A percentile compares a stretch with the other conserved stretches of the same genome.
These are phyloP conservation scores for Anguilla anguilla DNA, from an alignment of 2,797 vertebrate species.

Conservation along the genomic window DNA sequence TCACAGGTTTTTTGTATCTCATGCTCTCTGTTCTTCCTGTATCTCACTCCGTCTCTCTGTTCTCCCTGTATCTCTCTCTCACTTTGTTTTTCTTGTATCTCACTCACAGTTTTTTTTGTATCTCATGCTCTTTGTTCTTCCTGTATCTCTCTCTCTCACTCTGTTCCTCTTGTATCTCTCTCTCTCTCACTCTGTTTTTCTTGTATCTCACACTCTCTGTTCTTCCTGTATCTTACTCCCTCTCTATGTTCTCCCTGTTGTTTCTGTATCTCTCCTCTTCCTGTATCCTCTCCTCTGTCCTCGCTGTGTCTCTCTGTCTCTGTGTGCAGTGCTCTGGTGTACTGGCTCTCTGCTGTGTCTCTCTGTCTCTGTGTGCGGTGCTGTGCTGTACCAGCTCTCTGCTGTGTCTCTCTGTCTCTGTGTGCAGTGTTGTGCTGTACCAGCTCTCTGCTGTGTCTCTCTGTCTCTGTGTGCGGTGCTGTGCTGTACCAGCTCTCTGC, in stretches of 20 bases:
- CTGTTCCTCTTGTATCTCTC: not conserved
- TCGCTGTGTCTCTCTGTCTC: not conserved
- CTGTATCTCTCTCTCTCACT: not conserved
- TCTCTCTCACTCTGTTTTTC: not conserved
- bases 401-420: conserved; percentile 39
- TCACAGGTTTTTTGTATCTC: not conserved
- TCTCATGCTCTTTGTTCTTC: not conserved
- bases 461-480: conserved; percentile 20
- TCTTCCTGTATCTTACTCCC: not conserved
- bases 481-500: conserved; percentile 43
- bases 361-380: conserved; percentile 16
- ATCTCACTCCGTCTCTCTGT: not conserved
- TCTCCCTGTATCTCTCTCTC: not conserved
- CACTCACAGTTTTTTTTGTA: not conserved
- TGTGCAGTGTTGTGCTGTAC: conserved; percentile 9
- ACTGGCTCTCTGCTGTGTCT: conserved; percentile 48
- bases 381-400: conserved; percentile 37
- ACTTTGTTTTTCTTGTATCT: not conserved
- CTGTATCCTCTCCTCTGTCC: not conserved
- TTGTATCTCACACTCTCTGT: not conserved
- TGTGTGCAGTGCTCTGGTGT: conserved; percentile 9
- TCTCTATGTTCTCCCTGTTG: not conserved
- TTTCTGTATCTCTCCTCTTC: not conserved
- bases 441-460: conserved; percentile 49
- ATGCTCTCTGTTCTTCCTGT: not conserved